These are phyloP conservation scores for Pegea sp. DNA, from an alignment of 23 tunicate genomes.

Conservation along the genomic window DNA sequence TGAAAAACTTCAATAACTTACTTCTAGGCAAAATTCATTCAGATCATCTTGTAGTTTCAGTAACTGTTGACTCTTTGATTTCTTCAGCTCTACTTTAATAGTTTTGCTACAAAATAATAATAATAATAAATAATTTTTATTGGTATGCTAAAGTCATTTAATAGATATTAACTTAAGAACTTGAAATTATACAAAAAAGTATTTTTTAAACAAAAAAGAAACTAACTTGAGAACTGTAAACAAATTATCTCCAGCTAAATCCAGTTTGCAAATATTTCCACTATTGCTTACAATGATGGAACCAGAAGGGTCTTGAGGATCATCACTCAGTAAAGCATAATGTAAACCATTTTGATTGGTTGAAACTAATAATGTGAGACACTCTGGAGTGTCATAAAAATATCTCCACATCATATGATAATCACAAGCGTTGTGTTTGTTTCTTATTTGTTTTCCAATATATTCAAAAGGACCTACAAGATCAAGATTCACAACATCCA, in stretches of 20 bases:
- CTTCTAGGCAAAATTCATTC: too few relatives aligned
- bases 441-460: constrained; percentile 3
- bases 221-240: constrained; percentile 35
- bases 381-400: constrained; percentile 65
- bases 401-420: constrained; percentile 70
- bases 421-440: constrained; percentile 2
- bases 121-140: too few relatives aligned
- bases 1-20: too few relatives aligned
- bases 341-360: constrained; percentile 14
- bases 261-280: constrained; percentile 11
- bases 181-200: too few relatives aligned
- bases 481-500: constrained; percentile 8
- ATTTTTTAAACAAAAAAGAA: too few relatives aligned
- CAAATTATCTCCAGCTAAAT: constrained; percentile 43
- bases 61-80: too few relatives aligned
- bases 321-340: constrained; percentile 52
- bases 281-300: constrained; percentile 19
- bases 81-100: too few relatives aligned
- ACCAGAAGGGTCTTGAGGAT: constrained; percentile 12
- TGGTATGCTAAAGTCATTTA: too few relatives aligned
- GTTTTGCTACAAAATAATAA: too few relatives aligned
- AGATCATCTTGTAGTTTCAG: too few relatives aligned
- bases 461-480: constrained; percentile 68
- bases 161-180: too few relatives aligned
- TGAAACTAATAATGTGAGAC: constrained; percentile 22